Evolutionary conservation across 2,797 vertebrate species (phyloP).

Genomic region (Hydrocynus forskahlii): DNA sequence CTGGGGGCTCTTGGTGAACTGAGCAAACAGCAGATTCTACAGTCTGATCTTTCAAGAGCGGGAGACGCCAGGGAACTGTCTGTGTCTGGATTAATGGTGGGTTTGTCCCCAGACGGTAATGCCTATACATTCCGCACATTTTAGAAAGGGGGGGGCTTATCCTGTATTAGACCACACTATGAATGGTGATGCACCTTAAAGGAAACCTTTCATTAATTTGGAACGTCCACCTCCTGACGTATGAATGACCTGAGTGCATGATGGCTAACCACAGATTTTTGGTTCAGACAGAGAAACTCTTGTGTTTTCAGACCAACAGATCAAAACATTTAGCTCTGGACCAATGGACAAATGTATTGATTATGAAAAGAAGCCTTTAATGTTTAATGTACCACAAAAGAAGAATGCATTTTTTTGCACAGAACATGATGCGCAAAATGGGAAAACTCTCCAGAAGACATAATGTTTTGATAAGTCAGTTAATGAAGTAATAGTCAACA

Average conservation of each 20-base stretch:
- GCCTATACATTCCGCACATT: slow-evolving; percentile 28
- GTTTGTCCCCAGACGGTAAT: slow-evolving; percentile 42
- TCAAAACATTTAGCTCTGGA: not conserved
- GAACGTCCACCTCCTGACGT: not conserved
- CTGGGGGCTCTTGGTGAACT: slow-evolving; percentile 64
- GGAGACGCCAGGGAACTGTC: slow-evolving; percentile 39
- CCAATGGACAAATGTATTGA: too few relatives aligned
- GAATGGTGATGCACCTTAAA: slow-evolving; percentile 1
- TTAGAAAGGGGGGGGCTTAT: slow-evolving; percentile 12
- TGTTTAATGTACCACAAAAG: too few relatives aligned
- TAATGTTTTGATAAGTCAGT: too few relatives aligned
- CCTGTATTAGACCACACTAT: not conserved
- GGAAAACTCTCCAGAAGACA: too few relatives aligned
- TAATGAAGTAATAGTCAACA: too few relatives aligned
- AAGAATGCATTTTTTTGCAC: too few relatives aligned
- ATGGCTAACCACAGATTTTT: not conserved
- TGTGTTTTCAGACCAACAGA: not conserved
- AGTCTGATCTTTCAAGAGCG: slow-evolving; percentile 64
- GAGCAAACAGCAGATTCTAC: slow-evolving; percentile 66
- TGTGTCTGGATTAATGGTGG: slow-evolving; percentile 45
- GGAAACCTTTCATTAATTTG: not conserved
- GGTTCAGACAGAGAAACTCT: not conserved
- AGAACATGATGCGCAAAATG: too few relatives aligned
- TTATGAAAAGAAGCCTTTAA: too few relatives aligned
- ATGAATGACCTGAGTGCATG: not conserved